Base-by-base conservation (phyloP, 2,888 invertebrate genomes). In the Thecocarcelia acutangulata region DNA sequence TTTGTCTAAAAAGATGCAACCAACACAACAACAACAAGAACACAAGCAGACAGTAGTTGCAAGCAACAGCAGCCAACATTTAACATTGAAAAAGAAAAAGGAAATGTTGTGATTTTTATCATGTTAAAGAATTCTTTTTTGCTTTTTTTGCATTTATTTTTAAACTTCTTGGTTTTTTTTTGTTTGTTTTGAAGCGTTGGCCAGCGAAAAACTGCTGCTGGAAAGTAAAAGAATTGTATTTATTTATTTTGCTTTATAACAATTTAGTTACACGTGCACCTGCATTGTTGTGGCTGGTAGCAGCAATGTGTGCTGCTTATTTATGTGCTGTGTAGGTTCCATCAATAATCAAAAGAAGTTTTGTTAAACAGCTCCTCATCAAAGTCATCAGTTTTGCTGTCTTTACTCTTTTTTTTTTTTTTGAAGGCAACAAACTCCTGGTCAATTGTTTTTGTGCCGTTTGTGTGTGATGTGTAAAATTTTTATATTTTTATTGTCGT, bases 61-160 rank as follows among this genome's bases (percentile, higher is more conserved):
- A 3, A 48, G 33, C 66, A 37, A 50, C 40, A 78, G 58, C 64
- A 74, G 40, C 70, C 50, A 50, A 63, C 42, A 70, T 50, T 15
- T 78, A 80, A 56, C 72, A 81, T 66, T 84, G 70, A 70, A 83
- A 33, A 85, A 81, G 85, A 86, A 86, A 80, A 80, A 83, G 77
- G 83, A 82, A 82, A 80, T 83, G 79, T 80, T 76, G 80, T 75
- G 76, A 80, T 80, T 80, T 83, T 80, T 74, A 80, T 80, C 80
- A 76, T 83, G 76, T 76, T 76, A 50, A 64, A 73, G 50, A 21
- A 33, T 76, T 59, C 74, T 72, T 68, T n/a, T n/a, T n/a, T n/a
- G n/a, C 59, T 21, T 42, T 17, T 44, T 79, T 24, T 46, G 24
- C 2, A 11, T n/a, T 59, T 42, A 52, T 12, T 50, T 42, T 37